These are phyloP conservation scores for Cydia amplana DNA, from an alignment of 1,140 invertebrate genomes.

Conservation along the genomic window DNA sequence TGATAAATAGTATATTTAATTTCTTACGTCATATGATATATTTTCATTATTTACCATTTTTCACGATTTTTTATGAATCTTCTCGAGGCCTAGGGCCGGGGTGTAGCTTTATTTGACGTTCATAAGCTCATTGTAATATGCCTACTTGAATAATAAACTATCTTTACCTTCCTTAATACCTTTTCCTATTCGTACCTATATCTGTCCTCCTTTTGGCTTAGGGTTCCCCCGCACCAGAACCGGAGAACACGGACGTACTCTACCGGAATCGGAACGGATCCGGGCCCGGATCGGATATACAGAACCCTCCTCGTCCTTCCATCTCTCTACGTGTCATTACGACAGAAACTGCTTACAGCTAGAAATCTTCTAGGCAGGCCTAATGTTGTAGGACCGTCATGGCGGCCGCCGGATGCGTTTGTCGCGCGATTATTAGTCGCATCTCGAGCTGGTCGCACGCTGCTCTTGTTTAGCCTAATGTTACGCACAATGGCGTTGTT, in stretches of 20 bases:
- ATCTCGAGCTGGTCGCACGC: not conserved
- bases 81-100: too few relatives aligned
- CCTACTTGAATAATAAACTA: too few relatives aligned
- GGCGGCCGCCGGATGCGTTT: not conserved
- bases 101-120: too few relatives aligned
- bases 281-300: not conserved
- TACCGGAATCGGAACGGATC: not conserved
- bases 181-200: not conserved
- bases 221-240: not conserved
- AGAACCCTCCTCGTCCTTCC: not conserved
- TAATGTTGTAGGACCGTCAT: not conserved
- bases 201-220: not conserved
- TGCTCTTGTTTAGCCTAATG: not conserved
- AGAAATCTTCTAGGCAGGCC: not conserved
- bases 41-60: not conserved
- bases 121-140: too few relatives aligned
- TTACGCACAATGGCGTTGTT: not conserved
- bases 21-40: not conserved
- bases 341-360: not conserved
- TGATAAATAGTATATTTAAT: not conserved
- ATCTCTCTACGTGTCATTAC: not conserved
- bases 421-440: not conserved
- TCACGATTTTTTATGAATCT: too few relatives aligned
- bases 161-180: not conserved
- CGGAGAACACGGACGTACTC: not conserved